These are phyloP conservation scores for Paracanthobrama guichenoti DNA, from an alignment of 2,113 vertebrate species.

Conservation along the genomic window DNA sequence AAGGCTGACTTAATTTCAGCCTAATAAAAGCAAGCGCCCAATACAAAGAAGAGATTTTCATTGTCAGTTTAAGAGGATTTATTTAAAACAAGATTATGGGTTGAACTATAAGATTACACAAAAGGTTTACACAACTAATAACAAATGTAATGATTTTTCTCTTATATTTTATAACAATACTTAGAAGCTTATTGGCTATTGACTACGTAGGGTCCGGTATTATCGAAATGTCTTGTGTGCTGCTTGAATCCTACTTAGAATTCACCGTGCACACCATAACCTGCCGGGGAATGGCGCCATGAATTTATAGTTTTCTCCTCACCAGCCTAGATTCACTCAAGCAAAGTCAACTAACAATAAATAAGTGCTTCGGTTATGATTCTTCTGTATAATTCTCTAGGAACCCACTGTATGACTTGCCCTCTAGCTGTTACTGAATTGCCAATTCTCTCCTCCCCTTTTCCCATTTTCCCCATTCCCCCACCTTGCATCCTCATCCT, in stretches of 20 bases:
- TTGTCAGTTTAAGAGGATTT: background rate
- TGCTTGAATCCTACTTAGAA: background rate
- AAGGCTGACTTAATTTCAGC: background rate
- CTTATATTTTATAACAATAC: background rate
- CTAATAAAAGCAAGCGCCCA: background rate
- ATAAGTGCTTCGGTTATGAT: conserved; percentile 21
- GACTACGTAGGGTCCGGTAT: background rate
- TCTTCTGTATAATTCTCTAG: conserved; percentile 30
- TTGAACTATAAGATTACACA: background rate
- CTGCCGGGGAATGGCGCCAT: conserved; percentile 2
- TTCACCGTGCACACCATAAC: background rate
- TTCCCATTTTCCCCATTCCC: conserved; percentile 34
- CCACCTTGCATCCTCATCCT: conserved; percentile 15
- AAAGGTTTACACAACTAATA: background rate
- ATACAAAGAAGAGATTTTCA: background rate
- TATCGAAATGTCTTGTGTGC: background rate
- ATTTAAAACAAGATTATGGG: background rate
- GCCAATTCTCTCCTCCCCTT: conserved; percentile 47
- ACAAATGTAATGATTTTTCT: background rate
- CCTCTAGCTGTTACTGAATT: conserved; percentile 44
- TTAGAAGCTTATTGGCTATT: background rate
- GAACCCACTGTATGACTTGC: conserved; percentile 14
- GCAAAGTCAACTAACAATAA: conserved; percentile 28
- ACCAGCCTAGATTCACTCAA: conserved; percentile 24
- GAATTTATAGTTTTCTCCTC: conserved; percentile 24